Base-by-base conservation (phyloP, 2,888 invertebrate species). In the Pseudoips prasinana region DNA sequence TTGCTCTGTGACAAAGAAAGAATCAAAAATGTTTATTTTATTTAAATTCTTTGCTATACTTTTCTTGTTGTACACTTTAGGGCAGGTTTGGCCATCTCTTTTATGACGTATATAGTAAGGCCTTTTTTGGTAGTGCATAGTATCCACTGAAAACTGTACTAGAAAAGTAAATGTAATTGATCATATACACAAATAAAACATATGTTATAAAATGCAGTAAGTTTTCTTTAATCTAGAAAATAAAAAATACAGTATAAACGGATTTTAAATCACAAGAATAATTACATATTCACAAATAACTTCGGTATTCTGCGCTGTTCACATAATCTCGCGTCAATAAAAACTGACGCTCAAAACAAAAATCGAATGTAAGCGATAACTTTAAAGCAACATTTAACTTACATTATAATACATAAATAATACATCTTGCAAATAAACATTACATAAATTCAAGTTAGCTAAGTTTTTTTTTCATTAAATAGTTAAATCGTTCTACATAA, bases 221-320 rank as follows among this genome's bases (percentile, higher is more conserved):
- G 81, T 86, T 86, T 81, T 86, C 79, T 88, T 87, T 87, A 88
- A 85, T 88, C 86, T 87, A 86, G 81, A 86, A 88, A 88, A 87
- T 88, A 86, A 88, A 83, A 87, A 88, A 87, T 84, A 86, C 81
- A 84, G 82, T 86, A 87, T 78, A 86, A 87, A 84, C 83, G 85
- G 85, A 87, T 85, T 86, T 86, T 78, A 84, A 85, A 88, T 86
- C 84, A 88, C 83, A 86, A 86, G 86, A 84, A 82, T 86, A 87
- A 88, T 88, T 88, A 88, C 88, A 89, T 89, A 88, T 88, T 88
- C 87, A 89, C 88, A 89, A 84, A 80, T 81, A 85, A 83, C 85
- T 69, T 79, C 70, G 71, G 74, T 76, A 71, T 68, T 73, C 71
- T 72, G 73, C 67, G 58, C 50, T 65, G 76, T 78, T 76, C 60